These are phyloP conservation scores for Myripristis jacobus DNA, from an alignment of 2,797 vertebrate genomes.

Conservation along the genomic window DNA sequence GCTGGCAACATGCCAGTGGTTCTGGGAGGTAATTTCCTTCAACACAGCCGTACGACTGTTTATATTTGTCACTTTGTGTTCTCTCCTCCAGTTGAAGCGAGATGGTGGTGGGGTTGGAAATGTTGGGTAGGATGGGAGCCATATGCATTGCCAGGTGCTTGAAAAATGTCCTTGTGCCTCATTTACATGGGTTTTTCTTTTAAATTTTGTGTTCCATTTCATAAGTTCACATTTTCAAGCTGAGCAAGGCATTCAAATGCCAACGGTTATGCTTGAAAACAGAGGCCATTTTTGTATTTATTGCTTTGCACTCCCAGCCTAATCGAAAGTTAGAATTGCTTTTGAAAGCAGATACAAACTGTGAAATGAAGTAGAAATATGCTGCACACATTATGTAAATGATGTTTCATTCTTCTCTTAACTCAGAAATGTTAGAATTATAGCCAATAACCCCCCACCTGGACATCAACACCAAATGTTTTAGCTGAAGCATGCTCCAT, in stretches of 20 bases:
- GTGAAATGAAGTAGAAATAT: conserved; percentile 22
- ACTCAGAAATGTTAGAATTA: conserved; percentile 31
- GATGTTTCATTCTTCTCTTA: conserved; percentile 16
- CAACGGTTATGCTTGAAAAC: conserved; percentile 2
- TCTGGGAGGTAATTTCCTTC: conserved; percentile 87
- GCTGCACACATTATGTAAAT: conserved; percentile 32
- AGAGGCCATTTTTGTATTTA: conserved; percentile 10
- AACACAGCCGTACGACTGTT: conserved; percentile 78
- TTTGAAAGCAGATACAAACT: conserved; percentile 33
- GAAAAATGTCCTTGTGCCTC: conserved; percentile 2
- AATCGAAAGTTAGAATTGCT: conserved; percentile 15
- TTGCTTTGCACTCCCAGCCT: conserved; percentile 11
- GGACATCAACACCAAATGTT: conserved; percentile 17
- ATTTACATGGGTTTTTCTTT: neutral
- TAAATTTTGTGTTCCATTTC: neutral
- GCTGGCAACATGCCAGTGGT: conserved; percentile 81
- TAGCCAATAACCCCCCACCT: conserved; percentile 6
- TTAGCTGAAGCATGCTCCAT: neutral
- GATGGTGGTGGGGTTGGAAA: conserved; percentile 21
- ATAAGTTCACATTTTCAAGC: conserved; percentile 6
- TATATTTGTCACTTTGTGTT: conserved; percentile 80
- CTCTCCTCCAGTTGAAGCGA: conserved; percentile 50
- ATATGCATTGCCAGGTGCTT: conserved; percentile 23
- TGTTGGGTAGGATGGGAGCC: conserved; percentile 13
- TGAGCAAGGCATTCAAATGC: neutral